These are phyloP conservation scores for Cacajao melanocephalus DNA, from an alignment of 2,797 vertebrate species.

Conservation along the genomic window DNA sequence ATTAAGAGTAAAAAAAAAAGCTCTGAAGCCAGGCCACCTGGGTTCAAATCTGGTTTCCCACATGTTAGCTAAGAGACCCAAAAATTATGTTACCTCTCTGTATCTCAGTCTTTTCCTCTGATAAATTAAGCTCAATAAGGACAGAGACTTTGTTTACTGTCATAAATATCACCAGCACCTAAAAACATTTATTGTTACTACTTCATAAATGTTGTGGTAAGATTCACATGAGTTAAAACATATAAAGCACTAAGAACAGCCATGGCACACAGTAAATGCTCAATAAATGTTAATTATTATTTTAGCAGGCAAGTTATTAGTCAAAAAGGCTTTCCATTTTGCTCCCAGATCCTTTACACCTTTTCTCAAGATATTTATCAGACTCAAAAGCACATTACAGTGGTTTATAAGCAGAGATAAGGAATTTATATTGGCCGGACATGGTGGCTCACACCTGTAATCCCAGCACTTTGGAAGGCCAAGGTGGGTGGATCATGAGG, in stretches of 20 bases:
- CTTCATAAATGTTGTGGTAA: background rate
- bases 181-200: background rate
- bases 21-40: background rate
- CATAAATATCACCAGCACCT: background rate
- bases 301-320: background rate
- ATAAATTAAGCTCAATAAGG: background rate
- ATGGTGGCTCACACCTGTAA: background rate
- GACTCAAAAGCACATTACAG: background rate
- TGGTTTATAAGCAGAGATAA: background rate
- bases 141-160: background rate
- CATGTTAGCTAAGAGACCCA: background rate
- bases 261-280: background rate
- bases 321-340: background rate
- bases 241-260: background rate
- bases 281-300: background rate
- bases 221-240: background rate
- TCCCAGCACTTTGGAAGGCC: background rate
- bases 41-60: background rate
- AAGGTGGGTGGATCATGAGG: background rate
- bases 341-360: background rate
- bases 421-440: background rate
- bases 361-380: slow-evolving; percentile 12
- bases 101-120: background rate
- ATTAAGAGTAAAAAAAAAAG: background rate
- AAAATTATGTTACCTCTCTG: background rate